These are phyloP conservation scores for Gobionotothen gibberifrons DNA, from an alignment of 2,797 vertebrate species.

Conservation along the genomic window DNA sequence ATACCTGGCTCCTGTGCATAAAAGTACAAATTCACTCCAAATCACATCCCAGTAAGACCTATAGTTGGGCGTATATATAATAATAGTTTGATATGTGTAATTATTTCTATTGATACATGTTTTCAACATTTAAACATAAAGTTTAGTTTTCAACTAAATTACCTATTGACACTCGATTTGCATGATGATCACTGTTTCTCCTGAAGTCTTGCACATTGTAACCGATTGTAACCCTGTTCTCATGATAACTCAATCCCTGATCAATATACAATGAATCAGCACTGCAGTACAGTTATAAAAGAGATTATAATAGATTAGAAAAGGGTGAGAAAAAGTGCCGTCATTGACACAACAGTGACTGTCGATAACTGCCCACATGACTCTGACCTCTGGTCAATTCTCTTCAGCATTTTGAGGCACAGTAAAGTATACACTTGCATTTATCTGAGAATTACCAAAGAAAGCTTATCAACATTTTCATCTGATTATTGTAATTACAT, in stretches of 20 bases:
- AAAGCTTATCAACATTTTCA: neutral
- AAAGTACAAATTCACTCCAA: no score
- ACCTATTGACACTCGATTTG: neutral
- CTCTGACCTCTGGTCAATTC: conserved; percentile 33
- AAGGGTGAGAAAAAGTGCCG: conserved; percentile 49
- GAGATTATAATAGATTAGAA: conserved; percentile 51
- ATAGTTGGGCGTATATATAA: no score
- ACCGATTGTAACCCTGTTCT: conserved; percentile 1
- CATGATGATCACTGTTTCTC: conserved; percentile 3
- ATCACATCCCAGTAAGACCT: no score
- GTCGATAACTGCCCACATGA: conserved; percentile 59
- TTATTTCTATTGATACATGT: neutral
- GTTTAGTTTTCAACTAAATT: neutral
- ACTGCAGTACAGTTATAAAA: conserved; percentile 38
- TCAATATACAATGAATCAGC: conserved; percentile 45
- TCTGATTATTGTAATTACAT: neutral
- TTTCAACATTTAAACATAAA: neutral
- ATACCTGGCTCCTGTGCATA: no score
- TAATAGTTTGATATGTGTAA: neutral
- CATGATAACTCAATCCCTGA: conserved; percentile 45
- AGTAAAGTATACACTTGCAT: neutral
- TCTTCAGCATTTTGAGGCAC: neutral
- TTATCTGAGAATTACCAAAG: neutral
- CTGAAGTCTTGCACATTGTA: conserved; percentile 5
- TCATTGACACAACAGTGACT: conserved; percentile 55